phyloP scores from a whole-genome alignment of 2,888 invertebrate genomes.

The Horisme vitalbata region DNA sequence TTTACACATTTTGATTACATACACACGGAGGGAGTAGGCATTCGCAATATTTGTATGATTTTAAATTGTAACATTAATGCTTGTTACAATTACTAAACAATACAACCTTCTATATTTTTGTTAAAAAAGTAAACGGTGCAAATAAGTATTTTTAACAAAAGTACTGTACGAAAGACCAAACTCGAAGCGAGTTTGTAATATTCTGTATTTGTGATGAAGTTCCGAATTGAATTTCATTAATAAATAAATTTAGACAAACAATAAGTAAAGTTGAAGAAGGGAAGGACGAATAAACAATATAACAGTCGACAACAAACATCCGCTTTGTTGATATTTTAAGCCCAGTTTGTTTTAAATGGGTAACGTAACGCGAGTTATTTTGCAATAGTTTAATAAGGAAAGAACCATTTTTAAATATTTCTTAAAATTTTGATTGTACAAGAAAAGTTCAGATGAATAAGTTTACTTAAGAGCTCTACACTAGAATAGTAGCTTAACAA shows the following conservation, averaged over 20 bases:
- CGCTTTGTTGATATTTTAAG: slow-evolving; percentile 25
- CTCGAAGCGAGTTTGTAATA: neutral
- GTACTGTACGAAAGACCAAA: neutral
- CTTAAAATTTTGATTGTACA: no score
- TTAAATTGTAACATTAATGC: neutral
- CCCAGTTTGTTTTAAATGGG: slow-evolving; percentile 20
- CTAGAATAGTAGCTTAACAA: no score
- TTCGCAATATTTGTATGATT: neutral
- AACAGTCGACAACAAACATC: slow-evolving; percentile 22
- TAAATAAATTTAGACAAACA: slow-evolving; percentile 26
- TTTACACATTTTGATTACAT: no score
- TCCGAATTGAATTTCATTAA: slow-evolving; percentile 16
- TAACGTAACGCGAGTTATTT: slow-evolving; percentile 29
- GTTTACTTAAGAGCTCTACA: no score
- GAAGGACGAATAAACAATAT: slow-evolving; percentile 28
- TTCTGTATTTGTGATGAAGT: slow-evolving; percentile 1
- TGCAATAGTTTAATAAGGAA: slow-evolving; percentile 29
- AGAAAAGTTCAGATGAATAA: no score
- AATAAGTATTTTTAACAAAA: neutral
- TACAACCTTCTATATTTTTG: no score
- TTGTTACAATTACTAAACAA: no score
- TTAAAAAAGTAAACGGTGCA: neutral
- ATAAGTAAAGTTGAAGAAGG: slow-evolving; percentile 22
- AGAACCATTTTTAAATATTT: no score
- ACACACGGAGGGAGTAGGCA: neutral